phyloP scores from a whole-genome alignment of 1,140 invertebrate species.

The Tenebrio molitor region DNA sequence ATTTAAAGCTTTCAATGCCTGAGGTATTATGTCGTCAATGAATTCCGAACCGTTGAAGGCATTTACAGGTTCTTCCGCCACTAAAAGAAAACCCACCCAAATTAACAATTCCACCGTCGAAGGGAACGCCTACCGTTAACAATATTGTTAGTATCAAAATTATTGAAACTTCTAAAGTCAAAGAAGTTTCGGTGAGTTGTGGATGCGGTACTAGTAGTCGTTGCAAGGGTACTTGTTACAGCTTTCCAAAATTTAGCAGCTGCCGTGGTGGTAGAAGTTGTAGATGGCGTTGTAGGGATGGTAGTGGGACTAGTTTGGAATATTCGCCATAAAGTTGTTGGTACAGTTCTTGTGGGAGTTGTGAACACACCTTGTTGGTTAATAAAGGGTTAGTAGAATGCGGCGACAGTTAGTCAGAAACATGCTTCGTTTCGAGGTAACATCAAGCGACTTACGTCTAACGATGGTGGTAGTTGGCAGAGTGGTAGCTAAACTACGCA shows the following conservation, averaged over 20 bases:
- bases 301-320: slow-evolving; percentile 67
- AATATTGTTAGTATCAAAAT: slow-evolving; percentile 59
- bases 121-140: slow-evolving; percentile 58
- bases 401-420: background rate
- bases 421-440: background rate
- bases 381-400: slow-evolving; percentile 10
- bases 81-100: slow-evolving; percentile 53
- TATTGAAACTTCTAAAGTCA: slow-evolving; percentile 59
- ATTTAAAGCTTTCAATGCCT: slow-evolving; percentile 59
- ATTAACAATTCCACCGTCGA: background rate
- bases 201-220: slow-evolving; percentile 62
- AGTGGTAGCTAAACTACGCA: slow-evolving; percentile 53
- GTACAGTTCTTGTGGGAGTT: slow-evolving; percentile 54
- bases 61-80: slow-evolving; percentile 56
- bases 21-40: slow-evolving; percentile 60
- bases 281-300: slow-evolving; percentile 61
- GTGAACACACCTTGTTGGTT: slow-evolving; percentile 53
- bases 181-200: slow-evolving; percentile 58
- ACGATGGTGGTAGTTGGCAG: slow-evolving; percentile 55
- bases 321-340: slow-evolving; percentile 60
- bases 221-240: slow-evolving; percentile 66
- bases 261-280: slow-evolving; percentile 66
- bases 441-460: slow-evolving; percentile 53
- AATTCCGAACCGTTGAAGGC: slow-evolving; percentile 60
- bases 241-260: slow-evolving; percentile 61